phyloP scores from a whole-genome alignment of 2,797 vertebrate species.

The Acanthiza pusilla region DNA sequence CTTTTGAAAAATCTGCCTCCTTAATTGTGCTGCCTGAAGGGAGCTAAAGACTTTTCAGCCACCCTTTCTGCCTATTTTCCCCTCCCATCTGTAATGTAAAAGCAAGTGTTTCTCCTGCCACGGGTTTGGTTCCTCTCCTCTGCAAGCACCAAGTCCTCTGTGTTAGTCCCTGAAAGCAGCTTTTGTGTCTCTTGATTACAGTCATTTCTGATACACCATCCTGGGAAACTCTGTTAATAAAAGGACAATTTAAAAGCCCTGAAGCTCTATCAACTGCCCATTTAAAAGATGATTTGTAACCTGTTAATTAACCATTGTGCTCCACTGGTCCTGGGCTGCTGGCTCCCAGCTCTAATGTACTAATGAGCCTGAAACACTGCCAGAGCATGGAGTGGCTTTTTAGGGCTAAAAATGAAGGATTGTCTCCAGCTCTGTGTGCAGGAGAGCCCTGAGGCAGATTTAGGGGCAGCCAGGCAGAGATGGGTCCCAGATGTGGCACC shows the following conservation, averaged over 20 bases:
- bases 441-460: not conserved
- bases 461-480: not conserved
- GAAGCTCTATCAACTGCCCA: conserved; percentile 4
- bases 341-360: not conserved
- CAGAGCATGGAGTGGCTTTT: not conserved
- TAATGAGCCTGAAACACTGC: not conserved
- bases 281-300: conserved; percentile 43
- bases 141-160: not conserved
- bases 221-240: conserved; percentile 27
- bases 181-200: not conserved
- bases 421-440: not conserved
- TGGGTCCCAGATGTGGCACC: not conserved
- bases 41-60: not conserved
- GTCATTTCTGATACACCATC: not conserved
- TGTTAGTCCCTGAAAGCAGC: not conserved
- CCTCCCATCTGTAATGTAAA: not conserved
- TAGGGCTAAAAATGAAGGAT: not conserved
- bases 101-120: not conserved
- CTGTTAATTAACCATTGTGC: conserved; percentile 41
- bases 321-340: not conserved
- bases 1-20: conserved; percentile 5
- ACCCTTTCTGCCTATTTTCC: not conserved
- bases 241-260: conserved; percentile 6
- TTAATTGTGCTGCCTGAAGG: conserved; percentile 1
- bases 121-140: not conserved